Base-by-base conservation (phyloP, 2,797 vertebrate species). In the Echeneis naucrates region DNA sequence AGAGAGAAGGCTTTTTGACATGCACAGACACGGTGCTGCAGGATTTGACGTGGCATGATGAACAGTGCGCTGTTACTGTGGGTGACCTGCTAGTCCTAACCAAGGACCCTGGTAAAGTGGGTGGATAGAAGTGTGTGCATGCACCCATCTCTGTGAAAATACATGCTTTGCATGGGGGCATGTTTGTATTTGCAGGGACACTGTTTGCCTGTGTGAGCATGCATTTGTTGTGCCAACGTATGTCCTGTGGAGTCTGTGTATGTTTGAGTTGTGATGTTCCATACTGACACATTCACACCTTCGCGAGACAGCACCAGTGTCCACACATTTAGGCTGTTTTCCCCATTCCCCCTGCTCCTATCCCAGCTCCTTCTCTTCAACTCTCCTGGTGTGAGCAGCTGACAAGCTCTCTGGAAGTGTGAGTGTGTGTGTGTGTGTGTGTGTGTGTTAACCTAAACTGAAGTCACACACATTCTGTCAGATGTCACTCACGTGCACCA, bases 231-330 rank as follows among this genome's bases (percentile, higher is more conserved):
- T 55, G 54, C 16, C 17, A 51, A 23, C 35, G 30, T 26, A 3
- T 59, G 17, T 61, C 26, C 30, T 23, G 26, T 12, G 47, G 27
- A 66, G 38, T 35, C 12, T 61, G 58, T 68, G 50, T 67, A 35
- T 48, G 26, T 27, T 26, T 9, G 21, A 57, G 42, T 48, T 68
- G 75, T 61, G 52, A 67, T 63, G 69, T 66, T 60, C 40, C 57
- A 16, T 38, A 79, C 65, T 63, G 76, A 83, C 83, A 78, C n/a
- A 61, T 89, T 87, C 87, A 82, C 86, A 87, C 83, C 85, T 84
- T 81, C 14, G 9, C 10, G 4, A 79, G 83, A 84, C 85, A 83
- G 79, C 53, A 38, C 64, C 83, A 52, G 54, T 48, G 81, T 78
- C 83, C 80, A 77, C 83, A 83, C 38, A 58, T 73, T 85, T 83